These are phyloP conservation scores for Pyrochroa serraticornis DNA, from an alignment of 2,888 invertebrate genomes.

Conservation along the genomic window DNA sequence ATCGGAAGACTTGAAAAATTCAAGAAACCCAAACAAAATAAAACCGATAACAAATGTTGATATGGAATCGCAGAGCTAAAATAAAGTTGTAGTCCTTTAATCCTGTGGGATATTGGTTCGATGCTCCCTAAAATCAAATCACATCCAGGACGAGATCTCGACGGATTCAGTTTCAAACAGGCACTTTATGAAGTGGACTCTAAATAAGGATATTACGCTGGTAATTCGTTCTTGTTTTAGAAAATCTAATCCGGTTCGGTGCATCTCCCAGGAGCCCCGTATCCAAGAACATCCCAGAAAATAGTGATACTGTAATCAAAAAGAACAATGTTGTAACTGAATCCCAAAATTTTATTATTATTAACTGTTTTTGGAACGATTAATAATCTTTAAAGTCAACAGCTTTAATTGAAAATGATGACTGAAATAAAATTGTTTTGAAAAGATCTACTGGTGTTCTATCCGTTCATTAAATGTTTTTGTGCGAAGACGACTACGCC, in stretches of 20 bases:
- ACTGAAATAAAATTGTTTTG: no score
- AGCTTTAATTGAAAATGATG: no score
- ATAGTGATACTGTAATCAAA: no score
- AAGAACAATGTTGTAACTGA: no score
- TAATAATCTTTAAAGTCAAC: no score
- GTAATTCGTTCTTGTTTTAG: conserved; percentile 27
- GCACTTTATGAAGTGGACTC: conserved; percentile 30
- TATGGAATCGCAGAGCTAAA: conserved; percentile 16
- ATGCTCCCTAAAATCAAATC: conserved; percentile 33
- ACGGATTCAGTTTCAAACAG: conserved; percentile 34
- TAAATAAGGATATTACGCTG: conserved; percentile 31
- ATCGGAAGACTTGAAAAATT: conserved; percentile 5
- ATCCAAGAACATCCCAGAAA: no score
- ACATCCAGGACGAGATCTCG: conserved; percentile 29
- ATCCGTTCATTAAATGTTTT: no score
- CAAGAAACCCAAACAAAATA: conserved; percentile 15
- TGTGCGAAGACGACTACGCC: conserved; percentile 6
- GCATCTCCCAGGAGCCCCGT: not conserved
- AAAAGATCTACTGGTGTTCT: no score
- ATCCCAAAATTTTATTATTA: no score
- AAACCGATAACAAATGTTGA: conserved; percentile 21
- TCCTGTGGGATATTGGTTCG: conserved; percentile 29
- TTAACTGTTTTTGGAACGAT: no score
- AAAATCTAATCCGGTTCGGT: not conserved
- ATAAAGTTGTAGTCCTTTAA: conserved; percentile 29